Conservation (phyloP, 2,113 vertebrate genomes). For the Apaloderma vittatum region DNA sequence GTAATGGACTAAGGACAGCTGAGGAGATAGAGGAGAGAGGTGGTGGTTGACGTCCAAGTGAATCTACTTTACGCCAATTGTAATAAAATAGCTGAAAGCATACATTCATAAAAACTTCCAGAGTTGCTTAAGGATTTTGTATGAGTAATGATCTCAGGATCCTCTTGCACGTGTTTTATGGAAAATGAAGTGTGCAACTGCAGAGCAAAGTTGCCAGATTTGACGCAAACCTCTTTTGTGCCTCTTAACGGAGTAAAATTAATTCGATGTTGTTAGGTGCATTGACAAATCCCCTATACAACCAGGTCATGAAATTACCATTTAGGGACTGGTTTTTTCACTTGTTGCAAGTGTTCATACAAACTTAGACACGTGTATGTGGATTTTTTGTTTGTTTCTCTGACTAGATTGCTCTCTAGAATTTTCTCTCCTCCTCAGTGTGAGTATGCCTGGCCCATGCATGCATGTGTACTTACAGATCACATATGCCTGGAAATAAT, state of each 20-base stretch:
- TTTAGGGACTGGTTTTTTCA: not conserved
- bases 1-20: not conserved
- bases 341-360: not conserved
- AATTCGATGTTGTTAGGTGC: not conserved
- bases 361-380: not conserved
- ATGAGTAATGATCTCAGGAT: not conserved
- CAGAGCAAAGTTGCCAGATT: not conserved
- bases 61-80: not conserved
- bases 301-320: not conserved
- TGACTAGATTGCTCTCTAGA: slow-evolving; percentile 42
- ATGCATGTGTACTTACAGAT: not conserved
- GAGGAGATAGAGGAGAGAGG: not conserved
- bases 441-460: slow-evolving; percentile 1
- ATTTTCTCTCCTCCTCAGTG: not conserved
- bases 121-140: not conserved
- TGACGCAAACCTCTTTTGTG: not conserved
- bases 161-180: not conserved
- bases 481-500: not conserved
- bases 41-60: not conserved
- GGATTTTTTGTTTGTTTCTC: slow-evolving; percentile 37
- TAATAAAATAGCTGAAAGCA: not conserved
- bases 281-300: not conserved
- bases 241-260: not conserved
- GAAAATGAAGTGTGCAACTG: not conserved
- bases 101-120: not conserved